These are phyloP conservation scores for Bimastos eiseni DNA, from an alignment of 2,888 invertebrate species.

Conservation along the genomic window DNA sequence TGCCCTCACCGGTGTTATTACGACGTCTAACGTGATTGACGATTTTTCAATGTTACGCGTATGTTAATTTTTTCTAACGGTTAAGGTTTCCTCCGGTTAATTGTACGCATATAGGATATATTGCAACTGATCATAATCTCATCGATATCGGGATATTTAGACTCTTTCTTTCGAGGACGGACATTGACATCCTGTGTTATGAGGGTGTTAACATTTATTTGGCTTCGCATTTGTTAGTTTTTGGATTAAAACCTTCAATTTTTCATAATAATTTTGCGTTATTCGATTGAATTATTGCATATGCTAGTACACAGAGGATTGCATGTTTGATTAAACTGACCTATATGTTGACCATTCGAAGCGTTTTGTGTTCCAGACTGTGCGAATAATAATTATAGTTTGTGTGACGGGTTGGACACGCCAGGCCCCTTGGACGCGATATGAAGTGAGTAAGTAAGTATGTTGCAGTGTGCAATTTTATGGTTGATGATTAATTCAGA, in stretches of 20 bases:
- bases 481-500: background rate
- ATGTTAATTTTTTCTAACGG: background rate
- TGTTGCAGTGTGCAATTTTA: background rate
- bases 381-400: slow-evolving; percentile 1
- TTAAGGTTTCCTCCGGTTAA: background rate
- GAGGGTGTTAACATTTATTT: slow-evolving; percentile 24
- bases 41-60: slow-evolving; percentile 5
- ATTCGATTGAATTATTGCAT: slow-evolving; percentile 1
- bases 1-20: background rate
- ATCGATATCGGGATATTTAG: background rate
- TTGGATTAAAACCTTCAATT: background rate
- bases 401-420: background rate
- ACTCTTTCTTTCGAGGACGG: slow-evolving; percentile 14
- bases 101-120: background rate
- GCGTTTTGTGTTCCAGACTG: background rate
- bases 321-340: background rate
- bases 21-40: background rate
- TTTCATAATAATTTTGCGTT: slow-evolving; percentile 6
- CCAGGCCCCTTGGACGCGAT: slow-evolving; percentile 6
- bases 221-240: slow-evolving; percentile 14
- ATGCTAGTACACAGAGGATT: background rate
- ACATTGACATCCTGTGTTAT: slow-evolving; percentile 9
- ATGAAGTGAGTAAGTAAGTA: background rate
- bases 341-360: background rate
- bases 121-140: background rate